Evolutionary conservation across 2,797 vertebrate species (phyloP).

Genomic region (Chelonia mydas): DNA sequence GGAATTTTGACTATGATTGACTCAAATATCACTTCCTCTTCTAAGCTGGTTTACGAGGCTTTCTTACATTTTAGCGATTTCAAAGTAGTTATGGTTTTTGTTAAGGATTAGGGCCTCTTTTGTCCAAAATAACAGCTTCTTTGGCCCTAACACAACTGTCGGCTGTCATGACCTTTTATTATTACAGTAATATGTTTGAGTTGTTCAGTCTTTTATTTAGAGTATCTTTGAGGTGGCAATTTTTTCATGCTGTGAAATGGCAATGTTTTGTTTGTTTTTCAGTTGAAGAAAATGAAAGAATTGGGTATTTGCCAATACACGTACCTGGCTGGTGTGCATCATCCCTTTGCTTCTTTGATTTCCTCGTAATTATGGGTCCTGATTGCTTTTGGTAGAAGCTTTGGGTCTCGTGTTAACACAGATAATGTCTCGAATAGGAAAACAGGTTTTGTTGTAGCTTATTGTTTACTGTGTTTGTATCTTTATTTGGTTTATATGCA

Average conservation of each 20-base stretch:
- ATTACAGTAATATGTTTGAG: background rate
- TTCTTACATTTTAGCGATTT: fast-evolving
- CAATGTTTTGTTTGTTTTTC: background rate
- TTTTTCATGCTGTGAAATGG: background rate
- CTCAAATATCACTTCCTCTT: fast-evolving
- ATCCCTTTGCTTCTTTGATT: constrained; percentile 8
- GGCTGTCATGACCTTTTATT: background rate
- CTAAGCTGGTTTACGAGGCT: fast-evolving
- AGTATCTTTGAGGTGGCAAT: constrained; percentile 7
- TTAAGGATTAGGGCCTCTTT: background rate
- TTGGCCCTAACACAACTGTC: background rate
- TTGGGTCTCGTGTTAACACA: constrained; percentile 15
- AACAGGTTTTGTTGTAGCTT: background rate
- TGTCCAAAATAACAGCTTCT: background rate
- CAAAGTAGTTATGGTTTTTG: fast-evolving
- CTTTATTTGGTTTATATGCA: background rate
- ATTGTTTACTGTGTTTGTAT: background rate
- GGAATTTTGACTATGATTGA: background rate
- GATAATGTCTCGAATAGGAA: constrained; percentile 20
- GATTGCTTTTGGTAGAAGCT: constrained; percentile 1
- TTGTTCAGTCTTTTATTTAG: background rate
- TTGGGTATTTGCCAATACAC: constrained; percentile 23
- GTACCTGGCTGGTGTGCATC: constrained; percentile 5
- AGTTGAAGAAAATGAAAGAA: constrained; percentile 39
- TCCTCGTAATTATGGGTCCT: constrained; percentile 1